These are phyloP conservation scores for Sebastes reedi DNA, from an alignment of 2,797 vertebrate species.

Conservation along the genomic window DNA sequence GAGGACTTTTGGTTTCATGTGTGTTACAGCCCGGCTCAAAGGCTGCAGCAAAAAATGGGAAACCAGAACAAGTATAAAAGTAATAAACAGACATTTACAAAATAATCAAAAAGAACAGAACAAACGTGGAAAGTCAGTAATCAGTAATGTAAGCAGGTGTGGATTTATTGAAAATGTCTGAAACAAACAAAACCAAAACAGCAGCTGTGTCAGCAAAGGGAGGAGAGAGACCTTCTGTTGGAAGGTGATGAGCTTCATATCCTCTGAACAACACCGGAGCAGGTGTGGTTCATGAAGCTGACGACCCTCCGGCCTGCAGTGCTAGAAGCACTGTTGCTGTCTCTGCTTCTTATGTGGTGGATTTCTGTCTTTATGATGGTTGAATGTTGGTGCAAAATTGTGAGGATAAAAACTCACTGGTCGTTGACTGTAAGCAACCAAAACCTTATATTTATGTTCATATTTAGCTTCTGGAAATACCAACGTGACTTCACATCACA, in stretches of 20 bases:
- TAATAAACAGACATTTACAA: background rate
- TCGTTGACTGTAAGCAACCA: background rate
- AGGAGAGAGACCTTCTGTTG: background rate
- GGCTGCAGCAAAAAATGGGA: background rate
- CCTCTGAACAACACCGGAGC: background rate
- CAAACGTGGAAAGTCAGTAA: background rate
- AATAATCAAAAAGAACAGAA: background rate
- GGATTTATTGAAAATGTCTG: background rate
- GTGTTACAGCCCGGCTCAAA: background rate
- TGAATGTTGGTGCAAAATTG: background rate
- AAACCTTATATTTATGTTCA: too few species aligned
- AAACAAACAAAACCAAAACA: background rate
- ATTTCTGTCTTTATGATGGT: background rate
- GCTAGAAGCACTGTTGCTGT: background rate
- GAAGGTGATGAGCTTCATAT: background rate
- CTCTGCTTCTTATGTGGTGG: background rate
- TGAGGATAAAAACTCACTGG: background rate
- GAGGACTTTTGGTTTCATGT: background rate
- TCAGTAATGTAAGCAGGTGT: background rate
- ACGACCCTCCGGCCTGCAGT: background rate
- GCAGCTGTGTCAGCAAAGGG: background rate
- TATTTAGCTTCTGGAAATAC: too few species aligned
- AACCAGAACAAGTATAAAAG: background rate
- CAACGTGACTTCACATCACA: too few species aligned
- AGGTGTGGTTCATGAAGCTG: background rate